phyloP scores from a whole-genome alignment of 2,797 vertebrate genomes.

The Sphaeramia orbicularis region DNA sequence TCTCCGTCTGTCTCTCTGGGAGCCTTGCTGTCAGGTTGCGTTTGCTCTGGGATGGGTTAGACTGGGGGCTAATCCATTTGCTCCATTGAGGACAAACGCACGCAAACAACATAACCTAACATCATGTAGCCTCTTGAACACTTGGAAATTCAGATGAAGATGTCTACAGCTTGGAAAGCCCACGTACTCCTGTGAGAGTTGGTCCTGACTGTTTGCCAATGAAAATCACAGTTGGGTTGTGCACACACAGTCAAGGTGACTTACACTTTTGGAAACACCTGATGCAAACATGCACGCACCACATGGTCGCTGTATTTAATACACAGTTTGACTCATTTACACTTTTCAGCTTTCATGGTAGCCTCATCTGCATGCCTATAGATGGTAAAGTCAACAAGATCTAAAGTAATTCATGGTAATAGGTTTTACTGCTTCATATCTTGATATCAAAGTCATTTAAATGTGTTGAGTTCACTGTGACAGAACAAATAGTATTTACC shows the following conservation, averaged over 20 bases:
- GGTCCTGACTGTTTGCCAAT: slow-evolving; percentile 42
- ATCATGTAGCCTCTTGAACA: slow-evolving; percentile 39
- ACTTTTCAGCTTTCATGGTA: not conserved
- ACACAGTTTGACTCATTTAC: slow-evolving; percentile 34
- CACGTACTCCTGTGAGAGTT: slow-evolving; percentile 27
- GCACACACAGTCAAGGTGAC: slow-evolving; percentile 51
- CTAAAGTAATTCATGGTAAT: too few relatives aligned
- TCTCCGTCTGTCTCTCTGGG: slow-evolving; percentile 36
- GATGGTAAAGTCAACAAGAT: too few relatives aligned
- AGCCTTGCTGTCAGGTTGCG: slow-evolving; percentile 57
- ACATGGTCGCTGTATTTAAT: slow-evolving; percentile 15
- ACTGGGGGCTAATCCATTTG: slow-evolving; percentile 64
- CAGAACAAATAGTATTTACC: too few relatives aligned
- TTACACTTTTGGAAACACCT: slow-evolving; percentile 42
- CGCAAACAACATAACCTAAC: slow-evolving; percentile 56
- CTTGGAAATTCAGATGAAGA: slow-evolving; percentile 67
- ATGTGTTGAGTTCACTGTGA: too few relatives aligned
- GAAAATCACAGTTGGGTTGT: slow-evolving; percentile 38
- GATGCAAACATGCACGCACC: not conserved
- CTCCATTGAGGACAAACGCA: slow-evolving; percentile 43
- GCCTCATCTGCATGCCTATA: too few relatives aligned
- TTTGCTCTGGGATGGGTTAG: slow-evolving; percentile 55
- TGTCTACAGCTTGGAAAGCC: slow-evolving; percentile 35
- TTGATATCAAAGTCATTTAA: too few relatives aligned
- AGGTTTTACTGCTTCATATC: too few relatives aligned